Percentiles rank a stretch among this genome's conserved stretches.
Conservation (phyloP, 2,113 vertebrate genomes). For the Clarias batrachus region DNA sequence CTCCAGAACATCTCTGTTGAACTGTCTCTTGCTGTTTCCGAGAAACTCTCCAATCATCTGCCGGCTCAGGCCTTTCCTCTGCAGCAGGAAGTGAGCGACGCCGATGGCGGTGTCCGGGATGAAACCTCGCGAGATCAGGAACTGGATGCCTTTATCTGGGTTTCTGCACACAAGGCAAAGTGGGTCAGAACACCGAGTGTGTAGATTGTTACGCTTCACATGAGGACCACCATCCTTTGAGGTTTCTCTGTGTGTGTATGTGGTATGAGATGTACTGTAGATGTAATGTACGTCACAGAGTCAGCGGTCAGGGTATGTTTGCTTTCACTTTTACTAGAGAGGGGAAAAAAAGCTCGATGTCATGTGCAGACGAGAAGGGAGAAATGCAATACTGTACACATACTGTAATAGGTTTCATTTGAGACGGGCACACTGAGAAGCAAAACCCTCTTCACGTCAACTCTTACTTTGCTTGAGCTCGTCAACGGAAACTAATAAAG, state of each 20-base stretch:
- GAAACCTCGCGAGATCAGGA: constrained; percentile 94
- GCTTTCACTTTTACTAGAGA: not conserved
- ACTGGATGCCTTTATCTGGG: constrained; percentile 96
- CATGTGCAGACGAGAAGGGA: not conserved
- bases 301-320: not conserved
- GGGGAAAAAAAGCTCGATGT: not conserved
- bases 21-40: constrained; percentile 78
- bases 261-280: not conserved
- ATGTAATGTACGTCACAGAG: not conserved
- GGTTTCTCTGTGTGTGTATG: constrained; percentile 24
- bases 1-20: constrained; percentile 78
- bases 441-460: not conserved
- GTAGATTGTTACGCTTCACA: not conserved
- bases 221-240: not conserved
- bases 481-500: not conserved
- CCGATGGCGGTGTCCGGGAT: constrained; percentile 96
- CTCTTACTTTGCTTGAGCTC: not conserved
- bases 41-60: constrained; percentile 81
- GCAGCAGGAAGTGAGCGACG: constrained; percentile 94
- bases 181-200: constrained; percentile 1
- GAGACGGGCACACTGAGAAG: not conserved
- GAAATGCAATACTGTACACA: not conserved
- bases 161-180: constrained; percentile 77
- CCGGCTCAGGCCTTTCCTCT: constrained; percentile 83
- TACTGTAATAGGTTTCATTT: not conserved